These are phyloP conservation scores for Oscheius onirici DNA, from an alignment of 2,888 invertebrate species.

Conservation along the genomic window DNA sequence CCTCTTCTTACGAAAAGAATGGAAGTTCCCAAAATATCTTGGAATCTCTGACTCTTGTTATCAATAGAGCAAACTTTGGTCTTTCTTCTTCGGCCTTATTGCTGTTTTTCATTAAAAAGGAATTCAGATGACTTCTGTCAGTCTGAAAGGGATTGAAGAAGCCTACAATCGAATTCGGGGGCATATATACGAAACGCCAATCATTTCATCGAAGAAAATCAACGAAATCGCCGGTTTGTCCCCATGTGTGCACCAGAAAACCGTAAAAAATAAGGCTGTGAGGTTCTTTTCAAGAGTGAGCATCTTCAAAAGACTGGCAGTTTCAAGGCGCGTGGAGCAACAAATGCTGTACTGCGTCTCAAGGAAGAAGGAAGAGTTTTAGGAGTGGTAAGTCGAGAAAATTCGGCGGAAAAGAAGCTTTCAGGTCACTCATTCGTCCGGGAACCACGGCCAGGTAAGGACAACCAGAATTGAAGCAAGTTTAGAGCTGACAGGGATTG, in stretches of 20 bases:
- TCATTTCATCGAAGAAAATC: slow-evolving; percentile 41
- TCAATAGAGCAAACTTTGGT: not conserved
- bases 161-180: slow-evolving; percentile 37
- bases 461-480: too few relatives aligned
- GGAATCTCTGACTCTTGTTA: not conserved
- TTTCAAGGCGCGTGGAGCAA: slow-evolving; percentile 72
- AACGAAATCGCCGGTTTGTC: slow-evolving; percentile 37
- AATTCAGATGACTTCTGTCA: slow-evolving; percentile 2
- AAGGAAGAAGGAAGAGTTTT: slow-evolving; percentile 35
- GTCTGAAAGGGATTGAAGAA: slow-evolving; percentile 22
- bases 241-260: not conserved
- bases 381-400: slow-evolving; percentile 43
- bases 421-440: slow-evolving; percentile 74
- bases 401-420: not conserved
- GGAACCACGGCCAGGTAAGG: slow-evolving; percentile 76
- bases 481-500: slow-evolving; percentile 73
- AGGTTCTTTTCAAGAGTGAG: slow-evolving; percentile 69
- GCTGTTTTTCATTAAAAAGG: not conserved
- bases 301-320: slow-evolving; percentile 72
- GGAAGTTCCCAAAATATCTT: too few relatives aligned
- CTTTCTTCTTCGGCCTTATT: not conserved
- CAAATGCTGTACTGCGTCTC: slow-evolving; percentile 63
- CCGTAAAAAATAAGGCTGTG: not conserved
- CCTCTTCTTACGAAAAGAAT: too few relatives aligned
- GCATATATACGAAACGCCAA: slow-evolving; percentile 44